phyloP scores from a whole-genome alignment of 2,113 vertebrate genomes.

The Limanda limanda region DNA sequence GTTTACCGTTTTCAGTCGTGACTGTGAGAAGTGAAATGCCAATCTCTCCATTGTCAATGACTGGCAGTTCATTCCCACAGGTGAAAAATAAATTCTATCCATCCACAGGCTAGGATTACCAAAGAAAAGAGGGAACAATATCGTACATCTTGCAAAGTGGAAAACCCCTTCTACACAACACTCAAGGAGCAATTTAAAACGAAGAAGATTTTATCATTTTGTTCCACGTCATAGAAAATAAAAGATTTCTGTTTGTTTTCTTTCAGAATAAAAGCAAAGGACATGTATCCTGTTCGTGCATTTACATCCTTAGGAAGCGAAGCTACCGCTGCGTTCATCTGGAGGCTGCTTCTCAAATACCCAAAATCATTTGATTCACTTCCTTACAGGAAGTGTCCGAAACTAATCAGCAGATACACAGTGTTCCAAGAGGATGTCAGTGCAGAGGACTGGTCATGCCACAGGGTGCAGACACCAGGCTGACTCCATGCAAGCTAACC shows the following conservation, averaged over 20 bases:
- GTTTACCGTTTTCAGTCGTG: conserved; percentile 62
- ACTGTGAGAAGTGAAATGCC: conserved; percentile 54
- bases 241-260: conserved; percentile 16
- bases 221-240: conserved; percentile 13
- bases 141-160: conserved; percentile 23
- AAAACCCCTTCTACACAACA: conserved; percentile 45
- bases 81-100: conserved; percentile 46
- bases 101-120: conserved; percentile 71
- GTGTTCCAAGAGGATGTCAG: conserved; percentile 34
- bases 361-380: conserved; percentile 54
- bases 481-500: conserved; percentile 37
- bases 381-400: conserved; percentile 52
- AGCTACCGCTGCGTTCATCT: conserved; percentile 19
- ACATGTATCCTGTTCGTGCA: not conserved
- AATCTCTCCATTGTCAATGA: conserved; percentile 52
- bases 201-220: conserved; percentile 24
- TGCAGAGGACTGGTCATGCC: conserved; percentile 14
- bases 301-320: conserved; percentile 47
- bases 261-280: conserved; percentile 11
- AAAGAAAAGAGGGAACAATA: conserved; percentile 48
- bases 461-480: conserved; percentile 36
- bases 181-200: conserved; percentile 34
- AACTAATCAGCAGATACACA: conserved; percentile 42
- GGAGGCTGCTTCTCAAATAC: conserved; percentile 36
- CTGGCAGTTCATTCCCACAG: conserved; percentile 56